Percentiles rank a stretch among this genome's conserved stretches.
Conservation (phyloP, 2,113 vertebrate species). For the Callocephalon fimbriatum region DNA sequence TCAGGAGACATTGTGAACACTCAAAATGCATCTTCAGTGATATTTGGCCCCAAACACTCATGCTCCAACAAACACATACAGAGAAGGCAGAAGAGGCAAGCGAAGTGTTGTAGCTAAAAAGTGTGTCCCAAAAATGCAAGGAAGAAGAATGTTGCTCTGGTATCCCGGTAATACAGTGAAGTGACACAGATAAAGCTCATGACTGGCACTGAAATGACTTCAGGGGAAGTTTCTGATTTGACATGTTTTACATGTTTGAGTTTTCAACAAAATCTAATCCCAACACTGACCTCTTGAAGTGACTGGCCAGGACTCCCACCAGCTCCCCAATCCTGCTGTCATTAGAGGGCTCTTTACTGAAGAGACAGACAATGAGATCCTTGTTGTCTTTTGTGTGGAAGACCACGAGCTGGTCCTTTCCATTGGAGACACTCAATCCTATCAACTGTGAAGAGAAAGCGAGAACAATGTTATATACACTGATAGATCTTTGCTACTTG, state of each 20-base stretch:
- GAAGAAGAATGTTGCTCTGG: not conserved
- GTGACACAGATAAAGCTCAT: not conserved
- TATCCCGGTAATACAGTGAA: not conserved
- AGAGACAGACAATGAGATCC: constrained; percentile 95
- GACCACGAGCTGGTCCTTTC: constrained; percentile 96
- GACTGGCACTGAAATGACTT: not conserved
- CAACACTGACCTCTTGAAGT: constrained; percentile 92
- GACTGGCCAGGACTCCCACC: constrained; percentile 91
- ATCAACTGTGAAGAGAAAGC: constrained; percentile 81
- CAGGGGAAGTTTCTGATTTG: not conserved
- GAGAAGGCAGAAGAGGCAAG: not conserved
- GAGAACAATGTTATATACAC: accelerated
- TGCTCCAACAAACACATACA: not conserved
- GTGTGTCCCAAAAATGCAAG: accelerated
- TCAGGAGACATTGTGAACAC: not conserved
- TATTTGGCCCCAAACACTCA: accelerated
- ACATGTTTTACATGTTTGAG: not conserved
- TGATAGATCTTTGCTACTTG: accelerated
- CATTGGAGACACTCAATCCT: constrained; percentile 93
- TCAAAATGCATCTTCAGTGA: not conserved
- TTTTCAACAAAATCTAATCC: not conserved
- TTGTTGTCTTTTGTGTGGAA: constrained; percentile 97
- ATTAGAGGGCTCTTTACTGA: constrained; percentile 82
- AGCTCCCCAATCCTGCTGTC: constrained; percentile 95
- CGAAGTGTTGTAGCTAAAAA: accelerated